Evolutionary conservation across 2,113 vertebrate species (phyloP), one percentile per base, ranked within the genome.

Genomic region (human): DNA sequence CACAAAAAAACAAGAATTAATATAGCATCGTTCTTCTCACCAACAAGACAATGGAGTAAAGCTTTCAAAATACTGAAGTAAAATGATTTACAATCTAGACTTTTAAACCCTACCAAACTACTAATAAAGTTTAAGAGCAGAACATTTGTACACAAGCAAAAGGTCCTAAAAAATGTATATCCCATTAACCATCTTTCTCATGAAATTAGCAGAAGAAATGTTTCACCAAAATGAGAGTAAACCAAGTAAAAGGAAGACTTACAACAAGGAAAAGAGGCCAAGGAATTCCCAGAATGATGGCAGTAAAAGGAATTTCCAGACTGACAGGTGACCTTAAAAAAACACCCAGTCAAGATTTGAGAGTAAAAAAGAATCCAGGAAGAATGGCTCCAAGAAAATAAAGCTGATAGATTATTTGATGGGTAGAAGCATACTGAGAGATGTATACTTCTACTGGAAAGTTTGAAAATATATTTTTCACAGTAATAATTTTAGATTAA

Each of bases 381-480:
- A 38, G 22, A 95, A 32, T 52, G 25, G 40, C 55, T 92, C 66
- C 73, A 61, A 82, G 20, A 85, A 97, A 96, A 81, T 38, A n/a
- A 73, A 84, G 80, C 14, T 32, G 48, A 89, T 0, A 76, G 30
- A 38, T n/a, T 16, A 68, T 35, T 32, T 64, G 14, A 38, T 11
- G 11, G 23, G 16, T 48, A 43, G 23, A 73, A 64, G 3, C 30
- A 82, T 38, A 45, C 12, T 73, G 18, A 89, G 25, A 70, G 6
- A 85, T 13, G 80, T 85, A 66, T 10, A 80, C 38, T 75, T 89
- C 38, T 43, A 14, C 40, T 89, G 25, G n/a, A 83, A 90, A 80
- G 61, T 81, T 45, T 57, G 79, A 86, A 95, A 89, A 91, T 59
- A 89, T 40, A n/a, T 14, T 45, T 90, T 82, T 82, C 57, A 93